Percentiles rank a stretch among this genome's conserved stretches.
Conservation (phyloP, 2,888 invertebrate species). For the Rhagonycha fulva region DNA sequence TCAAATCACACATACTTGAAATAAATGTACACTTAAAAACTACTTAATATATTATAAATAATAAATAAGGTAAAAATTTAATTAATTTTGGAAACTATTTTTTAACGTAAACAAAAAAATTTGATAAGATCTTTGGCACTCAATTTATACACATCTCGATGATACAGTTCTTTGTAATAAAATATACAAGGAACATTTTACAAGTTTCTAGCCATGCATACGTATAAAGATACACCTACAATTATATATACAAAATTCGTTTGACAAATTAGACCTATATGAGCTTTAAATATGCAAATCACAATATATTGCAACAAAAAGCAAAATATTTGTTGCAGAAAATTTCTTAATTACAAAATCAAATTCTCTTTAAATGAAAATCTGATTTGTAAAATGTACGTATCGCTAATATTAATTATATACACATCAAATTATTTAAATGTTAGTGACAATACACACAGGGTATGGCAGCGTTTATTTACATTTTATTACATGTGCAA, state of each 20-base stretch:
- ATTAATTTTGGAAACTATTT: neutral
- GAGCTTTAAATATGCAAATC: constrained; percentile 5
- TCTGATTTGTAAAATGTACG: neutral
- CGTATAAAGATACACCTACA: neutral
- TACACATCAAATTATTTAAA: neutral
- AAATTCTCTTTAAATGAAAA: neutral
- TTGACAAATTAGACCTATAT: constrained; percentile 13
- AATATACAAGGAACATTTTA: constrained; percentile 10
- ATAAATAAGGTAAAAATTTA: neutral
- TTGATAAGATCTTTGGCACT: constrained; percentile 34
- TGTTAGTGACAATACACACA: neutral
- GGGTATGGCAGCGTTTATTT: neutral
- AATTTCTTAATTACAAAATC: neutral
- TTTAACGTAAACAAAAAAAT: neutral
- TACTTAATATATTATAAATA: neutral
- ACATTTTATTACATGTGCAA: neutral
- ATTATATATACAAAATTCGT: constrained; percentile 7
- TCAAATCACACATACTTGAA: constrained; percentile 1
- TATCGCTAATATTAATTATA: neutral
- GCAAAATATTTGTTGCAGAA: neutral
- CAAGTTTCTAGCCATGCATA: neutral
- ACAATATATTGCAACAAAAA: neutral
- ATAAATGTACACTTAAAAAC: neutral
- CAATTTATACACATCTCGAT: constrained; percentile 30
- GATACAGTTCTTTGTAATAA: constrained; percentile 4